Conservation (phyloP, 2,113 vertebrate species). For the Rhinopithecus roxellana region DNA sequence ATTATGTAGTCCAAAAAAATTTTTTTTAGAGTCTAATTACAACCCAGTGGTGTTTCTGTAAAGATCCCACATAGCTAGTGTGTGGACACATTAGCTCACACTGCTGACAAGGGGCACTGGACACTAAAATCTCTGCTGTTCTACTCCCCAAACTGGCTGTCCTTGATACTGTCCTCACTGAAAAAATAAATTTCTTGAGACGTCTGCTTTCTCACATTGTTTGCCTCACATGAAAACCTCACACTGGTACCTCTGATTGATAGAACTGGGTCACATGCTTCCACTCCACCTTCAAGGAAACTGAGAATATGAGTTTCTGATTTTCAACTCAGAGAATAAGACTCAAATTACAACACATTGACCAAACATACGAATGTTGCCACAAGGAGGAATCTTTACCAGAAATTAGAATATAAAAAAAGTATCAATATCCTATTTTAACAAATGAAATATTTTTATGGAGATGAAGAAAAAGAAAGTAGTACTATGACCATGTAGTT, state of each 20-base stretch:
- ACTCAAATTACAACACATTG: background rate
- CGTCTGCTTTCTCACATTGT: background rate
- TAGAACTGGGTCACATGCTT: background rate
- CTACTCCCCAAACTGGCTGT: too few relatives aligned
- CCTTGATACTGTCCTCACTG: background rate
- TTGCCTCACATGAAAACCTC: background rate
- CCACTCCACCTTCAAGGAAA: background rate
- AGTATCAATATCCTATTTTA: background rate
- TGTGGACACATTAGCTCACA: fast-evolving
- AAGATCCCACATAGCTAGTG: fast-evolving
- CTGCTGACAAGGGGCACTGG: fast-evolving
- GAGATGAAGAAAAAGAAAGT: background rate
- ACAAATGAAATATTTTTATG: background rate
- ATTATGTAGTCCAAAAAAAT: background rate
- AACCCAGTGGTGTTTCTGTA: background rate
- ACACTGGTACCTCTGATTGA: background rate
- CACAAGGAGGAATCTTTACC: background rate
- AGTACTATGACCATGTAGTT: too few relatives aligned
- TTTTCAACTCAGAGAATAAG: background rate
- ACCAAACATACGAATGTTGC: too few relatives aligned
- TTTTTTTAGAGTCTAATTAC: too few relatives aligned
- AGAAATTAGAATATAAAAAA: background rate
- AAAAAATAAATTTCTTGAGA: background rate
- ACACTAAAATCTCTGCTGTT: background rate
- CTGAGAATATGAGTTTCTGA: background rate